Conservation (phyloP, 92 coral and sea anemone species). For the Porites rus region DNA sequence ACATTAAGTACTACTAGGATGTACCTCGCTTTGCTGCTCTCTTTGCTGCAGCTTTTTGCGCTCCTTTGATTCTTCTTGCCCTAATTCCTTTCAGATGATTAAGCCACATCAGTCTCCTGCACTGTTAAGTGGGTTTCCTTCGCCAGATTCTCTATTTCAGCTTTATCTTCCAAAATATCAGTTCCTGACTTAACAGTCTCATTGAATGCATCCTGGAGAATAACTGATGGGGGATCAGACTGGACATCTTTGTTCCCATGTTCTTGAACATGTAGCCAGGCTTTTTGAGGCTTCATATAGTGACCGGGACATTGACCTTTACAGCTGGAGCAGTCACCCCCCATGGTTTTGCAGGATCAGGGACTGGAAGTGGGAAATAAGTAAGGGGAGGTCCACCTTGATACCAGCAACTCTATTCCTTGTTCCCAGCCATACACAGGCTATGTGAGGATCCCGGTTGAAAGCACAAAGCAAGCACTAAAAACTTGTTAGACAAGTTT, state of each 20-base stretch:
- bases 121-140: constrained; percentile 37
- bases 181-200: constrained; percentile 35
- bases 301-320: constrained; percentile 52
- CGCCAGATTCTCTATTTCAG: constrained; percentile 47
- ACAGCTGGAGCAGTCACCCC: constrained; percentile 53
- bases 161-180: constrained; percentile 41
- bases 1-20: constrained; percentile 23
- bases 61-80: constrained; percentile 34
- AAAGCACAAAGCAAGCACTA: constrained; percentile 31
- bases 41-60: constrained; percentile 50
- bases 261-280: constrained; percentile 42
- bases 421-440: constrained; percentile 18
- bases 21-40: constrained; percentile 50
- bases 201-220: constrained; percentile 49
- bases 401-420: constrained; percentile 25
- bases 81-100: constrained; percentile 54
- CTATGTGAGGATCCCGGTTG: constrained; percentile 43
- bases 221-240: constrained; percentile 49
- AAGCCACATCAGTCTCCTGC: constrained; percentile 56
- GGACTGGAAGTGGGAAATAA: constrained; percentile 57
- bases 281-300: constrained; percentile 49
- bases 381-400: constrained; percentile 37
- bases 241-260: constrained; percentile 54
- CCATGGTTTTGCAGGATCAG: constrained; percentile 60
- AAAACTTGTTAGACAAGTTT: constrained; percentile 27